Conservation (phyloP, 2,888 invertebrate genomes). For the Ommatoiulus sabulosus region DNA sequence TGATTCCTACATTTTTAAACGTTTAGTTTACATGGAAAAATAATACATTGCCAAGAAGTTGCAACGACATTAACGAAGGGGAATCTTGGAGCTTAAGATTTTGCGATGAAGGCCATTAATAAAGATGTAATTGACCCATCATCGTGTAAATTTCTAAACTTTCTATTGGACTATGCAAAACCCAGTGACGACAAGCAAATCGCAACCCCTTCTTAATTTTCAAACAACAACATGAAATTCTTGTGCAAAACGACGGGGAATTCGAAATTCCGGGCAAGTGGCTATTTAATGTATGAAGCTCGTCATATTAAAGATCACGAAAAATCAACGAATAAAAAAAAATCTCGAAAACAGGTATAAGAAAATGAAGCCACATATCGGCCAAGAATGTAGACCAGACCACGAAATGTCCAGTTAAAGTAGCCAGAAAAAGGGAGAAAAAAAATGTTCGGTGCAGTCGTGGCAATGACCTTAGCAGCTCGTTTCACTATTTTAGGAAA, state of each 20-base stretch:
- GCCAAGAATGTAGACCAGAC: conserved; percentile 56
- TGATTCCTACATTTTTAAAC: too few relatives aligned
- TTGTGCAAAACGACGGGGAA: neutral
- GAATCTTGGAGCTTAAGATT: too few relatives aligned
- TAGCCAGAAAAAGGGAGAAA: neutral
- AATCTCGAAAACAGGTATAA: conserved; percentile 26
- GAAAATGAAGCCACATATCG: conserved; percentile 52
- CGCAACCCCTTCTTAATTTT: neutral
- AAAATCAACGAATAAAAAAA: neutral
- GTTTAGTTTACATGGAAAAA: too few relatives aligned
- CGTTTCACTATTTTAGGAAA: conserved; percentile 45
- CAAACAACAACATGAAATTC: neutral
- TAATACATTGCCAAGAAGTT: too few relatives aligned
- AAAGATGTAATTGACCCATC: neutral
- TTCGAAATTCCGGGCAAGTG: neutral
- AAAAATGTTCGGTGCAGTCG: neutral
- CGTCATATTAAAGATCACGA: neutral
- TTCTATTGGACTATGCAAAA: neutral
- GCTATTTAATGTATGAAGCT: neutral
- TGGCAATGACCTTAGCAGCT: conserved; percentile 46
- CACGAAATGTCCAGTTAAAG: conserved; percentile 53
- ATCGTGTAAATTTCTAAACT: neutral
- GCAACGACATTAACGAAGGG: too few relatives aligned
- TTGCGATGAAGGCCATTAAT: too few relatives aligned
- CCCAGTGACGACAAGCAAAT: neutral